These are phyloP conservation scores for Lophotriccus pileatus DNA, from an alignment of 2,797 vertebrate genomes.

Conservation along the genomic window DNA sequence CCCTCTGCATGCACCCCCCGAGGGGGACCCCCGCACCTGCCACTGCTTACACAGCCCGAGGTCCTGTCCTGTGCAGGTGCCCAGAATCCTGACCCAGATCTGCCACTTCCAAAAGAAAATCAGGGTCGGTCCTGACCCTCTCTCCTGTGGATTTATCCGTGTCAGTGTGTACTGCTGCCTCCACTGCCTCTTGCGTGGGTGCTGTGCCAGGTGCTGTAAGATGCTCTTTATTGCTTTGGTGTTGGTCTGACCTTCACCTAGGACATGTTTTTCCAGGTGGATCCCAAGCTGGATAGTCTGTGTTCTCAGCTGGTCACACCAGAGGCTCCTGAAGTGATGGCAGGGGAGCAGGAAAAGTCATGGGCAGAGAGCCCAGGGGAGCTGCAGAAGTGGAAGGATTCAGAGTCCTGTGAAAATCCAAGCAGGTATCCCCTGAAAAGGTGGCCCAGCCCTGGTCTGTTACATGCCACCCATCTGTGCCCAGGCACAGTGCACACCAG, in stretches of 20 bases:
- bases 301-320: neutral
- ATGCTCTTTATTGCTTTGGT: neutral
- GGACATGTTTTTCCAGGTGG: neutral
- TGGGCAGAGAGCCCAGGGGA: neutral
- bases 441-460: neutral
- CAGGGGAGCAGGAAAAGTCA: neutral
- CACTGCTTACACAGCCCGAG: rapidly evolving
- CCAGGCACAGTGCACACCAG: neutral
- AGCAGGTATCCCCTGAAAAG: neutral
- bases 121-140: neutral
- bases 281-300: neutral
- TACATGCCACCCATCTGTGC: neutral
- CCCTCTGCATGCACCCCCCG: rapidly evolving
- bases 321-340: rapidly evolving
- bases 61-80: neutral
- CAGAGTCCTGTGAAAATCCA: neutral
- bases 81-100: neutral
- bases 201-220: neutral
- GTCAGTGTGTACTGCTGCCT: neutral
- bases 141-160: rapidly evolving
- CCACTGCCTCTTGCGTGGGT: neutral
- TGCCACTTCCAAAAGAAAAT: neutral
- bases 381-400: neutral
- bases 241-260: neutral
- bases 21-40: neutral